Evolutionary conservation across 2,797 vertebrate genomes (phyloP).

Genomic region (Percopsis omiscomaycus): DNA sequence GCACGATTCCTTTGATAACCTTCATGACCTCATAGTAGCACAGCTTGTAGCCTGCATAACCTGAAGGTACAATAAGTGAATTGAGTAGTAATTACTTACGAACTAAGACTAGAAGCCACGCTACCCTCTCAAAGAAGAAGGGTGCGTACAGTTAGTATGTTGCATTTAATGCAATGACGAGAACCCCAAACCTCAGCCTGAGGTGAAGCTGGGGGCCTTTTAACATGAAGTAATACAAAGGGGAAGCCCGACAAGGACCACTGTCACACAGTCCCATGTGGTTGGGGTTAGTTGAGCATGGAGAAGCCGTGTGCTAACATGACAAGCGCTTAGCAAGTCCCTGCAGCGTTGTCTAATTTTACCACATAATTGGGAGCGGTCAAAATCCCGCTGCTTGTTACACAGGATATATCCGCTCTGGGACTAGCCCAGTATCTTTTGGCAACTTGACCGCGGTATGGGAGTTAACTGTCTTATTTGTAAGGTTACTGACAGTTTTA

Average conservation of each 20-base stretch:
- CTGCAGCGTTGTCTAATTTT: constrained; percentile 74
- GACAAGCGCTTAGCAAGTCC: constrained; percentile 60
- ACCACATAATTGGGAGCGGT: constrained; percentile 78
- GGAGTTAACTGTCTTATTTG: constrained; percentile 78
- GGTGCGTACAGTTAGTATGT: constrained; percentile 19
- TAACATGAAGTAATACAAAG: constrained; percentile 48
- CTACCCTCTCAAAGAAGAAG: neutral
- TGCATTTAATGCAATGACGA: neutral
- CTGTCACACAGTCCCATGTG: constrained; percentile 53
- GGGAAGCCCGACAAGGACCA: constrained; percentile 67
- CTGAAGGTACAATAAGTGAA: constrained; percentile 63
- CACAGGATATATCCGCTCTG: constrained; percentile 70
- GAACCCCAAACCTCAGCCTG: constrained; percentile 17
- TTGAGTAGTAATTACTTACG: constrained; percentile 9
- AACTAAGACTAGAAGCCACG: neutral
- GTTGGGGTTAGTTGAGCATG: constrained; percentile 46
- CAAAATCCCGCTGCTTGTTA: constrained; percentile 73
- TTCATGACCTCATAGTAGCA: constrained; percentile 91
- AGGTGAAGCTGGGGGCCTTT: constrained; percentile 50
- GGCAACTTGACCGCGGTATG: constrained; percentile 76
- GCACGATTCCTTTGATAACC: constrained; percentile 89
- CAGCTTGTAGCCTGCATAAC: constrained; percentile 89
- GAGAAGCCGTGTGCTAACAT: constrained; percentile 75
- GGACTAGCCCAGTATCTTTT: constrained; percentile 76
- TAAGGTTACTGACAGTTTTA: constrained; percentile 79